Evolutionary conservation across 2,888 invertebrate genomes (phyloP), one percentile per base, ranked within the genome.

Genomic region (Heliothis peltigera): DNA sequence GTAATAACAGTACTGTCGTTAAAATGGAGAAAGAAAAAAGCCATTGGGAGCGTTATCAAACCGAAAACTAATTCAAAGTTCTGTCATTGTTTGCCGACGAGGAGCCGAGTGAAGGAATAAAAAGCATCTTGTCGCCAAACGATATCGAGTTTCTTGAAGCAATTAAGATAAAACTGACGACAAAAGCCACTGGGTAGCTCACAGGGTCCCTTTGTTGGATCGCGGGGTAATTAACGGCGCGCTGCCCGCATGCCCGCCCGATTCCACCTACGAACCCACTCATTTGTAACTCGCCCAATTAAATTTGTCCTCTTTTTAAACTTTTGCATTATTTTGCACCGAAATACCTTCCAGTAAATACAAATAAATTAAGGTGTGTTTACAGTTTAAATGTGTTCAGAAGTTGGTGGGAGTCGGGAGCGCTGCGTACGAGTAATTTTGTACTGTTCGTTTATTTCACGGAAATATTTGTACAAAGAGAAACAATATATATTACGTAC

Each of bases 71-170:
- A 93, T 93, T 93, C 91, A 89, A 93, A 93, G 90, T 93, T 92
- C 88, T 85, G 88, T 90, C 91, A 90, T 92, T 92, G 92, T 92
- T 92, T 89, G 89, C 90, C 90, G 84, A 83, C 84, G 81, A 87
- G 88, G 87, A 88, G 84, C 81, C 80, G 84, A 84, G 85, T 84
- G 84, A 77, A 87, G 86, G 89, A 89, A 92, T 92, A 92, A 93
- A 93, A 93, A 93, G 90, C 92, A 92, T 91, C 91, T 91, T 93
- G 92, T 93, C 91, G 90, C 89, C 89, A 87, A 92, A 91, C 91
- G 93, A 92, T 92, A 93, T 92, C 90, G 92, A 93, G 92, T 93
- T 94, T 92, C 93, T 91, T 90, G 87, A 92, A 93, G 92, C 92
- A 92, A 93, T 94, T 94, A 93, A 92, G 93, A 93, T 93, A 93